A percentile compares a stretch with the other conserved stretches of the same genome.
Evolutionary conservation across 2,113 vertebrate species (phyloP).

Genomic region (Choloepus hoffmanni): DNA sequence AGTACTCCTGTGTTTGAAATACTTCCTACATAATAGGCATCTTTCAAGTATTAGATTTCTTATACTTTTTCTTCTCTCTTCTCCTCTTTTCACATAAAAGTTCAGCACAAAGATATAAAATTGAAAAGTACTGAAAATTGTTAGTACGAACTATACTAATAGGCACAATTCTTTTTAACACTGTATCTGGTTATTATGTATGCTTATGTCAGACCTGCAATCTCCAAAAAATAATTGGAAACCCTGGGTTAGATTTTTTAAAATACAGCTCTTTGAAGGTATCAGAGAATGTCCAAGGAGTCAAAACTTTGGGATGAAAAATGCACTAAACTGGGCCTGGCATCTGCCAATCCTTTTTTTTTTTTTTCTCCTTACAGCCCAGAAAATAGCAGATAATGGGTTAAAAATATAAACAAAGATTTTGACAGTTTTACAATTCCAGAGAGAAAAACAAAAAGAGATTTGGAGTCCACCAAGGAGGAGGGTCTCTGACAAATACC

Average conservation of each 20-base stretch:
- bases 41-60: not conserved
- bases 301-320: not conserved
- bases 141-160: not conserved
- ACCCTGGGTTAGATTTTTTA: not conserved
- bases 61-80: not conserved
- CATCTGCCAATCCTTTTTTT: not conserved
- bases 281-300: not conserved
- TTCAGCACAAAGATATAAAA: not conserved
- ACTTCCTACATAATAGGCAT: not conserved
- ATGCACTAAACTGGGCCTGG: not conserved
- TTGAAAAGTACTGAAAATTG: not conserved
- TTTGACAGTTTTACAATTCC: not conserved
- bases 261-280: not conserved
- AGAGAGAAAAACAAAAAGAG: not conserved
- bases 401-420: not conserved
- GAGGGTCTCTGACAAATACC: not conserved
- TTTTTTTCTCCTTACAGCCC: not conserved
- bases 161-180: not conserved
- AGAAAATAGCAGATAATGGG: not conserved
- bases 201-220: not conserved
- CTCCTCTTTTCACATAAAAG: not conserved
- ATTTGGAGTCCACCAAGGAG: accelerated
- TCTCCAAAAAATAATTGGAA: not conserved
- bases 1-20: not conserved
- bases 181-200: not conserved